A percentile compares a stretch with the other conserved stretches of the same genome.
Conservation (phyloP, 2,797 vertebrate genomes). For the Dallia pectoralis region DNA sequence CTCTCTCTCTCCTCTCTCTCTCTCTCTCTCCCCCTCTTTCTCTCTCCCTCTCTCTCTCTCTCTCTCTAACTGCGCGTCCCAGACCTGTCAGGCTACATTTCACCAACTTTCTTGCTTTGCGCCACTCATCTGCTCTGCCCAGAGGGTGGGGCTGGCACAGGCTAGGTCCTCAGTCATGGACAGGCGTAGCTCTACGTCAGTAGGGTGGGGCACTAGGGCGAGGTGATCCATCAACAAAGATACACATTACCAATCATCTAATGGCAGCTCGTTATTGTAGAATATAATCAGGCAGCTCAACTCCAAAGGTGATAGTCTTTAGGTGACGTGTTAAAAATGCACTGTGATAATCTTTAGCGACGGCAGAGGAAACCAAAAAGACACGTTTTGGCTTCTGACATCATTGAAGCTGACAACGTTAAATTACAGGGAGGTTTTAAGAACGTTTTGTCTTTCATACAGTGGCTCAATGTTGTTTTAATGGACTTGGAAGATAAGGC, state of each 20-base stretch:
- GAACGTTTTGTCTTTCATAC: not conserved
- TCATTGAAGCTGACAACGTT: not conserved
- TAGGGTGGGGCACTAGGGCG: constrained; percentile 23
- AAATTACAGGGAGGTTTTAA: not conserved
- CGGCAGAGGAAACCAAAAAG: too few species aligned
- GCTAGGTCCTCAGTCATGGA: constrained; percentile 46
- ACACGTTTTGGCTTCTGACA: too few species aligned
- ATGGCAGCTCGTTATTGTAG: not conserved
- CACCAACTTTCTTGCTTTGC: constrained; percentile 36
- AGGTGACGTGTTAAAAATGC: too few species aligned
- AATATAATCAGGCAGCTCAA: too few species aligned
- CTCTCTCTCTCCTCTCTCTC: too few species aligned
- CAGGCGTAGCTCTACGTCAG: constrained; percentile 43
- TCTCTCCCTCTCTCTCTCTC: too few species aligned
- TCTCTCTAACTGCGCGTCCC: constrained; percentile 36
- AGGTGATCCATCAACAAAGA: constrained; percentile 10
- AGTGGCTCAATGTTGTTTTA: not conserved
- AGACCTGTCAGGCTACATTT: constrained; percentile 75
- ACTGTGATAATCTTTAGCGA: too few species aligned
- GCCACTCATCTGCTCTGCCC: constrained; percentile 25
- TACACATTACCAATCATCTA: not conserved
- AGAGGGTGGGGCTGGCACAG: constrained; percentile 40
- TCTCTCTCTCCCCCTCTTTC: too few species aligned
- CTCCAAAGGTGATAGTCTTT: too few species aligned
- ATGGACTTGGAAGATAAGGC: not conserved